These are phyloP conservation scores for Danio albolineatus DNA, from an alignment of 2,797 vertebrate species.

Conservation along the genomic window DNA sequence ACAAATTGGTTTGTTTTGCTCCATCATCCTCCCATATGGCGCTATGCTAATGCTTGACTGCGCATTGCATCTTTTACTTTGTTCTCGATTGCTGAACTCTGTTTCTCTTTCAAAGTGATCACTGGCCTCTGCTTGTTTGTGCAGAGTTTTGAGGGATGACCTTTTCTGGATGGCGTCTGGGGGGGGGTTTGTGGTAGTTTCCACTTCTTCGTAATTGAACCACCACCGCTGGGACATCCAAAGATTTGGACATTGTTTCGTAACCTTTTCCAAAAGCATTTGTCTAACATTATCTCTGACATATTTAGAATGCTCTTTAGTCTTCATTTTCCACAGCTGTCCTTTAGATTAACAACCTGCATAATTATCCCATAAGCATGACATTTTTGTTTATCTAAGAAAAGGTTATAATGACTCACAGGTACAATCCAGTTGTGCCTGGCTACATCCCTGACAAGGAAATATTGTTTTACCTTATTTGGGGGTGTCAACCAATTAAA, in stretches of 20 bases:
- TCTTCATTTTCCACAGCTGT: conserved; percentile 23
- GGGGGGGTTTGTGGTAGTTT: conserved; percentile 37
- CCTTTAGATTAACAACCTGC: conserved; percentile 21
- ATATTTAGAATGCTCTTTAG: conserved; percentile 39
- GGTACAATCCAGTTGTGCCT: conserved; percentile 21
- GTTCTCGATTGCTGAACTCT: conserved; percentile 31
- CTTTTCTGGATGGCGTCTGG: conserved; percentile 36
- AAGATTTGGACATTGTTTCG: conserved; percentile 31
- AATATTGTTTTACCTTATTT: background rate
- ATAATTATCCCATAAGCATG: conserved; percentile 20
- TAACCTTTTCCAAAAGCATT: conserved; percentile 43
- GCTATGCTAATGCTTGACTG: conserved; percentile 8
- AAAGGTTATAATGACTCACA: conserved; percentile 13
- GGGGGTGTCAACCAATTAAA: background rate
- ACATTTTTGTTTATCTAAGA: conserved; percentile 17
- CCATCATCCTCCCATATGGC: conserved; percentile 6
- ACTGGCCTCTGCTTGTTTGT: conserved; percentile 41
- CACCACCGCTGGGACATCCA: conserved; percentile 16
- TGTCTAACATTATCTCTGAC: conserved; percentile 31
- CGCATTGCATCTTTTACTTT: conserved; percentile 5
- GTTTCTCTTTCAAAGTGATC: conserved; percentile 24
- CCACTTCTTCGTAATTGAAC: conserved; percentile 46
- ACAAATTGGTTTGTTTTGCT: background rate
- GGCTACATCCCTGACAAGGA: background rate
- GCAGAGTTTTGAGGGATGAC: conserved; percentile 42